phyloP scores from a whole-genome alignment of 2,113 vertebrate genomes.

The Bubo bubo region DNA sequence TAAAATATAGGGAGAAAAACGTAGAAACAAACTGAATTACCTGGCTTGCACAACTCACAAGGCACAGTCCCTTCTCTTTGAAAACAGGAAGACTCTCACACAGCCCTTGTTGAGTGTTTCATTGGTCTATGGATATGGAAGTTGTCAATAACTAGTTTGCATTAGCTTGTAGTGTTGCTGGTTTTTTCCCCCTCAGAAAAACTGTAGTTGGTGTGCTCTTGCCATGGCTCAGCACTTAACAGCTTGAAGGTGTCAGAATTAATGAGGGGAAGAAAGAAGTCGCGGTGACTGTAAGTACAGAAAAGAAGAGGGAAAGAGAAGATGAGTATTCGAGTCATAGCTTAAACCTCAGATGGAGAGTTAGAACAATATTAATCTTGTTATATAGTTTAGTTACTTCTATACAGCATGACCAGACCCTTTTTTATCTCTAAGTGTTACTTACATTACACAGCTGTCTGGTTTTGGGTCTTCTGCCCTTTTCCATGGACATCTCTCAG shows the following conservation, averaged over 20 bases:
- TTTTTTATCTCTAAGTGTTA: neutral
- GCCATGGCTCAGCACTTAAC: neutral
- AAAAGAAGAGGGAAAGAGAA: neutral
- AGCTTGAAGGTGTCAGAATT: neutral
- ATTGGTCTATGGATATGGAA: neutral
- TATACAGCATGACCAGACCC: neutral
- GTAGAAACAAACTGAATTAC: neutral
- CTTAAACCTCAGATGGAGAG: neutral
- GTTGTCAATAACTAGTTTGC: neutral
- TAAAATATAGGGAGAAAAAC: neutral
- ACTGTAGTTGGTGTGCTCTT: neutral
- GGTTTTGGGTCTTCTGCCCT: neutral
- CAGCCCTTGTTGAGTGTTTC: too few species aligned
- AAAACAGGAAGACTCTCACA: too few species aligned
- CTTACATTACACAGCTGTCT: neutral
- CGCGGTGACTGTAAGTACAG: neutral
- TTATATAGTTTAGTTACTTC: neutral
- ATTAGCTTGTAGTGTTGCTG: neutral
- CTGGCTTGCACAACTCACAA: neutral
- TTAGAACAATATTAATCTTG: neutral
- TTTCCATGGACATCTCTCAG: neutral
- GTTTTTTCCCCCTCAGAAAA: neutral
- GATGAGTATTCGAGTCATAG: neutral
- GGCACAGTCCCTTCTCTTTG: neutral
- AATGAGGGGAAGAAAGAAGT: neutral